Evolutionary conservation across 1,140 invertebrate species (phyloP), one percentile per base, ranked within the genome.

Genomic region (Dendroctonus ponderosae): DNA sequence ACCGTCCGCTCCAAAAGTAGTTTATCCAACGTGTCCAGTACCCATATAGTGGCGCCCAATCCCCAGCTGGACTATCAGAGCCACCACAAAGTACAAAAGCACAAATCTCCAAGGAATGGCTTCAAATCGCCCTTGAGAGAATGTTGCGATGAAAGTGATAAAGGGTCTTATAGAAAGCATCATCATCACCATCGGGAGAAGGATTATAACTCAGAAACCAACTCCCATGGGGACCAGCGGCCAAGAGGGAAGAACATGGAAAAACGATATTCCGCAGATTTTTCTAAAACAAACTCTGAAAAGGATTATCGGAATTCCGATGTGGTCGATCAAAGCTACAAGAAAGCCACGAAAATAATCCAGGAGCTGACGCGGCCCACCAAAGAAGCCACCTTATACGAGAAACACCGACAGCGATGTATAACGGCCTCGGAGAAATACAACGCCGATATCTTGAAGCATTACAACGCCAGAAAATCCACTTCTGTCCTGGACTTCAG

Each of bases 201-300:
- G 52, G 83, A 85, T 71, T 84, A 85, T 72, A 80, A 75, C 68
- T 82, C 82, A 2, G 84, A 85, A 71, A 84, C 82, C 6, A 83
- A 83, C 54, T 83, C 82, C 14, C 80, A 82, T 26, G 79, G 82
- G 39, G 58, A 72, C 2, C 56, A 48, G 0, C 54, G 68, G 40
- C 64, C 76, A 37, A 71, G 71, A 37, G 71, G 72, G 51, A 72
- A 66, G 51, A 69, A 68, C 48, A 41, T 46, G 5, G 72, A 74
- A 49, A 60, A 74, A 42, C 43, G 69, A n/a, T 69, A 71, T 44
- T 70, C 69, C 5, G 57, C 51, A 9, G 69, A 74, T 46, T 69
- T 66, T 37, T 53, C 67, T 46, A 73, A 52, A 65, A 68, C 70
- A 40, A 70, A 66, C 52, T 69, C 68, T 15, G 71, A 75, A 41